Conservation (phyloP, 2,888 invertebrate species). For the Erebia epiphron region DNA sequence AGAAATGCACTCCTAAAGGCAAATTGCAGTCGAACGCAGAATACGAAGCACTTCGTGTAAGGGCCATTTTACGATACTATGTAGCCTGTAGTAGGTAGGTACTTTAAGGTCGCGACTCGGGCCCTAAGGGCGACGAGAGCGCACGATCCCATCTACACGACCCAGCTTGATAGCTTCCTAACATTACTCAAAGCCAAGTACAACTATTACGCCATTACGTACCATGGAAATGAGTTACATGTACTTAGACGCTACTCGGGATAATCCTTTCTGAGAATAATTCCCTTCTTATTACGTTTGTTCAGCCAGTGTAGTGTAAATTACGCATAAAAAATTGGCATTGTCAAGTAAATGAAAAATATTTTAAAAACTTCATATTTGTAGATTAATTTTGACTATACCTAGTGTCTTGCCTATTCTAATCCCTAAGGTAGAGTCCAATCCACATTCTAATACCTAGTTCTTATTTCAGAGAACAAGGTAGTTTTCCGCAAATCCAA, state of each 20-base stretch:
- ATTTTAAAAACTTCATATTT: too few species aligned
- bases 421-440: too few species aligned
- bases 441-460: too few species aligned
- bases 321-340: background rate
- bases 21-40: slow-evolving; percentile 33
- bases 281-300: slow-evolving; percentile 14
- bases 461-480: too few species aligned
- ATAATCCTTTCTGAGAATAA: slow-evolving; percentile 25
- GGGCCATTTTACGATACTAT: slow-evolving; percentile 29
- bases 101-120: slow-evolving; percentile 49
- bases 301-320: slow-evolving; percentile 5
- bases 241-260: slow-evolving; percentile 24
- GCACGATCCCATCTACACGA: slow-evolving; percentile 61
- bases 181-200: slow-evolving; percentile 48
- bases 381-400: too few species aligned
- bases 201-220: slow-evolving; percentile 34
- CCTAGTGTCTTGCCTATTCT: too few species aligned
- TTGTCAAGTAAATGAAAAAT: too few species aligned
- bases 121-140: slow-evolving; percentile 50
- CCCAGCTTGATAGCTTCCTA: slow-evolving; percentile 53
- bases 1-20: slow-evolving; percentile 18
- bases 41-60: slow-evolving; percentile 39
- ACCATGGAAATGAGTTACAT: slow-evolving; percentile 32
- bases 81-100: slow-evolving; percentile 12
- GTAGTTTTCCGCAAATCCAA: too few species aligned